phyloP scores from a whole-genome alignment of 2,113 vertebrate genomes.

The Parotia lawesii region DNA sequence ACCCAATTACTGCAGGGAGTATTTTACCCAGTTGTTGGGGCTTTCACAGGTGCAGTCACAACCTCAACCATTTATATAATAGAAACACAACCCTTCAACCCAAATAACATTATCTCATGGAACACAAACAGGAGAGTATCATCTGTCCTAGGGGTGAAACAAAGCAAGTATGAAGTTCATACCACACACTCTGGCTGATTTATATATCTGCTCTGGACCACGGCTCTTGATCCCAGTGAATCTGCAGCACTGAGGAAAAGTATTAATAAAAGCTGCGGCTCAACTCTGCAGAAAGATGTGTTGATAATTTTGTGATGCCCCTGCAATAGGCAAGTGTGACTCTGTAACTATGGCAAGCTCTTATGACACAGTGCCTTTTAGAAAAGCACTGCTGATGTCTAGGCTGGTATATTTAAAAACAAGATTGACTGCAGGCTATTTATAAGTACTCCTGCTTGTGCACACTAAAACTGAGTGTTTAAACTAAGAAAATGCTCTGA shows the following conservation, averaged over 20 bases:
- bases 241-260: not conserved
- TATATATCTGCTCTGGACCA: not conserved
- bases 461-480: not conserved
- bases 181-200: not conserved
- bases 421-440: not conserved
- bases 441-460: slow-evolving; percentile 4
- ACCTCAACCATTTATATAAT: not conserved
- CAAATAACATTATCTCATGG: not conserved
- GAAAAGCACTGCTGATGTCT: not conserved
- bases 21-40: not conserved
- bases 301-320: not conserved
- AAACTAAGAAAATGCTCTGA: not conserved
- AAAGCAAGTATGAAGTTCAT: not conserved
- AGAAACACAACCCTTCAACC: not conserved
- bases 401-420: not conserved
- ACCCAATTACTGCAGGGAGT: not conserved
- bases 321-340: not conserved
- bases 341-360: not conserved
- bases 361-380: not conserved
- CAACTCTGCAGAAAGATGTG: not conserved
- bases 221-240: not conserved
- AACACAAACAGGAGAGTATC: not conserved
- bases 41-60: not conserved
- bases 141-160: not conserved
- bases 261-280: not conserved